Evolutionary conservation across 2,113 vertebrate species (phyloP), one percentile per base, ranked within the genome.

Genomic region (Pycnonotus jocosus): DNA sequence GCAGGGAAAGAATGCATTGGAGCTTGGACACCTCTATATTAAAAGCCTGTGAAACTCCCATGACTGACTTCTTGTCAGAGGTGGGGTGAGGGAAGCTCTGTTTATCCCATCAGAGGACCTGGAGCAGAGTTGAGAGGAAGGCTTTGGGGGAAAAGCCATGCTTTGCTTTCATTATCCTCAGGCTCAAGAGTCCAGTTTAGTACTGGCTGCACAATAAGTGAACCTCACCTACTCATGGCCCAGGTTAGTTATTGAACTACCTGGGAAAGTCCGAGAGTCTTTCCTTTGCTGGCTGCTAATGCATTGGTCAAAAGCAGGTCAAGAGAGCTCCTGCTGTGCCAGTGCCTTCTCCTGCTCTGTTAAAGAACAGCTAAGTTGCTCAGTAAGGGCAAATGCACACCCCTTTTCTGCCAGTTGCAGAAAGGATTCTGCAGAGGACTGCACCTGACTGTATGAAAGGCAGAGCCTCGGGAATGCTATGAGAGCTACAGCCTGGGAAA

Each of bases 361-460:
- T 60, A 14, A 71, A 86, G 17, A 47, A 27, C 17, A 61, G 2
- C 3, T 7, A 2, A 28, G 5, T 28, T 70, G 25, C 35, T 33
- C 22, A 33, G 17, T 15, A 16, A n/a, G 23, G 40, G 8, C 35
- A 30, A 0, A 0, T 18, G 5, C 27, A 33, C 1, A 2, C 37
- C 53, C 31, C 44, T 72, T 13, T 51, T 24, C 33, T 81, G 56
- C 21, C 22, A 10, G 8, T 15, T 40, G 35, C 23, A 27, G n/a
- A n/a, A 42, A 45, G 37, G 30, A 27, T 7, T 23, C 13, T 35
- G 16, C 10, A 33, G 15, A 50, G 56, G 14, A 4, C 17, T 44
- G 57, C 4, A 2, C 38, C 28, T 61, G 62, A 11, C 20, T 65
- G 42, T 0, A 0, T 0, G 31, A 40, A 48, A 42, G 37, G 35